These are phyloP conservation scores for Ornithorhynchus anatinus DNA, from an alignment of 2,113 vertebrate genomes.

Conservation along the genomic window DNA sequence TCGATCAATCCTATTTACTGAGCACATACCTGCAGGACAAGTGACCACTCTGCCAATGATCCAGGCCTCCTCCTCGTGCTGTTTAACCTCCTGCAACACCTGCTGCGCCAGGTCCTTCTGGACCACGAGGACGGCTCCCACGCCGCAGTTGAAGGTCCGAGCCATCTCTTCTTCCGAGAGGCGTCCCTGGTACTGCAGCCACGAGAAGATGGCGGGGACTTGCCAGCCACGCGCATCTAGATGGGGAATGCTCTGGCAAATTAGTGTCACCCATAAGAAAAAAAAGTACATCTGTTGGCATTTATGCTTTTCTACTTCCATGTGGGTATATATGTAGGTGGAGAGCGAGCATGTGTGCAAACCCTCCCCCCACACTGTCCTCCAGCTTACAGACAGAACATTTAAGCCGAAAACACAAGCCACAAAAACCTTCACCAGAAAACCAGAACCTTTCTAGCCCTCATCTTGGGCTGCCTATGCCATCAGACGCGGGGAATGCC, in stretches of 20 bases:
- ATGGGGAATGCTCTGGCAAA: neutral
- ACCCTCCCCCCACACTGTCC: too few relatives aligned
- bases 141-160: slow-evolving; percentile 93
- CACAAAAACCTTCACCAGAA: too few relatives aligned
- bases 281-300: too few relatives aligned
- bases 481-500: too few relatives aligned
- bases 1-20: too few relatives aligned
- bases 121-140: slow-evolving; percentile 87
- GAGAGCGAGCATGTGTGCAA: too few relatives aligned
- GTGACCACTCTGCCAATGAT: slow-evolving; percentile 80
- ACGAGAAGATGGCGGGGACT: slow-evolving; percentile 87
- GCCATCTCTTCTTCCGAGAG: slow-evolving; percentile 91
- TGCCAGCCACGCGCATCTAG: slow-evolving; percentile 88
- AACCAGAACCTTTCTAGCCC: too few relatives aligned
- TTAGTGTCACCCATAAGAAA: neutral
- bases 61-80: slow-evolving; percentile 82
- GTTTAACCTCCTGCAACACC: slow-evolving; percentile 77
- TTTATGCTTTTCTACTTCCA: too few relatives aligned
- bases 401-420: too few relatives aligned
- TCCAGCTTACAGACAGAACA: too few relatives aligned
- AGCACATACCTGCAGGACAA: slow-evolving; percentile 72
- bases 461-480: too few relatives aligned
- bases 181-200: slow-evolving; percentile 85
- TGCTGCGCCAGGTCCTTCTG: slow-evolving; percentile 72
- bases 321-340: too few relatives aligned